Base-by-base conservation (phyloP, 2,113 vertebrate species). In the Nyctereutes procyonoides region DNA sequence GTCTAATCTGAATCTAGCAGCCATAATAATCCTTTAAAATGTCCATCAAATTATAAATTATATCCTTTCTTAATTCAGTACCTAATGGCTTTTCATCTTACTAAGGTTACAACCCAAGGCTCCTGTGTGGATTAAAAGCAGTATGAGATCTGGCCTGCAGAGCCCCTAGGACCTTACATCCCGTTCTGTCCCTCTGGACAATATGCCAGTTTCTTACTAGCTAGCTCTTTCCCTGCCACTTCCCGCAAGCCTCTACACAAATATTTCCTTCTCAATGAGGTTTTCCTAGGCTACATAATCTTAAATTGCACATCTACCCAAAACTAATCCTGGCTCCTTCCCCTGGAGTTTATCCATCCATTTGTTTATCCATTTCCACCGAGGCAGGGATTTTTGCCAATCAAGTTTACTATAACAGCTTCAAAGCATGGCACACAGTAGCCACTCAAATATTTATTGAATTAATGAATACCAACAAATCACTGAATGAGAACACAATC, bases 111-210 rank as follows among this genome's bases (percentile, higher is more conserved):
- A 74, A 60, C 16, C 32, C 60, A 19, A 20, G 5, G 48, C 28
- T 69, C 17, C 19, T 14, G 22, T 2, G 13, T 5, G 30, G n/a
- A 63, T 38, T 22, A 5, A 11, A 82, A 38, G 71, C 30, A 9
- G 8, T 0, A 8, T 0, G 53, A 51, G 67, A 26, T n/a, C 38
- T 19, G 13, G 73, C 32, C 65, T 4, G 17, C 10, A 58, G 28
- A 20, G 30, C 35, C 58, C 58, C 35, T 30, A 3, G 11, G 53
- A 24, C 15, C 28, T 62, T 24, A 0, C 8, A 7, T 19, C 38
- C 63, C 2, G 0, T 12, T 24, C 63, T 4, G 19, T 32, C 38
- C n/a, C n/a, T 43, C 3, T 0, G 3, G 58, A 73, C 20, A 5
- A 13, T 8, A 1, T 0, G 35, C 28, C 28, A 3, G 26, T 10